Conservation (phyloP, 2,888 invertebrate genomes). For the Osedax frankpressi region DNA sequence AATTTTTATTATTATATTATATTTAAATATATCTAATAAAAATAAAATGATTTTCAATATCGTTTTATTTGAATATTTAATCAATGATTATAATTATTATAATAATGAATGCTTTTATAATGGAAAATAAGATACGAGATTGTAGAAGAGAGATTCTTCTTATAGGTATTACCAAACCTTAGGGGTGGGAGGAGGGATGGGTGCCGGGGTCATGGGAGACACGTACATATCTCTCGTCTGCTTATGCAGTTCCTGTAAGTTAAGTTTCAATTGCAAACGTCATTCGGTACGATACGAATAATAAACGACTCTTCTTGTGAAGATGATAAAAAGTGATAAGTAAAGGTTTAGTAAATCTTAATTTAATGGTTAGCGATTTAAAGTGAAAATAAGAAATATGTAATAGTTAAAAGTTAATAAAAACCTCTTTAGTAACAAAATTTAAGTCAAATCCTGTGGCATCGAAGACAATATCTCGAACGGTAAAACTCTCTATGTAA, state of each 20-base stretch:
- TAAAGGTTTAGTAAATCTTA: too few relatives aligned
- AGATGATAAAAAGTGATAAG: too few relatives aligned
- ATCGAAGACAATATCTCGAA: constrained; percentile 38
- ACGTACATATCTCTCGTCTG: constrained; percentile 33
- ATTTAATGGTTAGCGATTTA: too few relatives aligned
- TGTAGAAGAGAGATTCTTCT: too few relatives aligned
- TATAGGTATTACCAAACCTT: too few relatives aligned
- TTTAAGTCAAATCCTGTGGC: constrained; percentile 40
- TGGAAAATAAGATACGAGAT: neutral
- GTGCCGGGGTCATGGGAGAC: constrained; percentile 29
- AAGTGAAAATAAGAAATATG: too few relatives aligned
- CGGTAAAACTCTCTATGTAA: constrained; percentile 37
- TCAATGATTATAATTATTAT: neutral
- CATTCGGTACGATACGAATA: too few relatives aligned
- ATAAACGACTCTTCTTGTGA: too few relatives aligned
- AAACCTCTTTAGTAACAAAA: constrained; percentile 33
- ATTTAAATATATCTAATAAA: neutral
- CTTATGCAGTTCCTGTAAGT: constrained; percentile 36
- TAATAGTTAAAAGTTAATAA: too few relatives aligned
- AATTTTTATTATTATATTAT: neutral
- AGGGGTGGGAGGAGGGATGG: constrained; percentile 3
- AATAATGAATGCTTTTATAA: neutral
- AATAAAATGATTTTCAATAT: too few relatives aligned
- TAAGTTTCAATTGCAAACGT: too few relatives aligned
- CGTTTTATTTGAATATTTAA: too few relatives aligned